Percentiles rank a stretch among this genome's conserved stretches.
Evolutionary conservation across 2,797 vertebrate genomes (phyloP).

Genomic region (Epinephelus coioides): DNA sequence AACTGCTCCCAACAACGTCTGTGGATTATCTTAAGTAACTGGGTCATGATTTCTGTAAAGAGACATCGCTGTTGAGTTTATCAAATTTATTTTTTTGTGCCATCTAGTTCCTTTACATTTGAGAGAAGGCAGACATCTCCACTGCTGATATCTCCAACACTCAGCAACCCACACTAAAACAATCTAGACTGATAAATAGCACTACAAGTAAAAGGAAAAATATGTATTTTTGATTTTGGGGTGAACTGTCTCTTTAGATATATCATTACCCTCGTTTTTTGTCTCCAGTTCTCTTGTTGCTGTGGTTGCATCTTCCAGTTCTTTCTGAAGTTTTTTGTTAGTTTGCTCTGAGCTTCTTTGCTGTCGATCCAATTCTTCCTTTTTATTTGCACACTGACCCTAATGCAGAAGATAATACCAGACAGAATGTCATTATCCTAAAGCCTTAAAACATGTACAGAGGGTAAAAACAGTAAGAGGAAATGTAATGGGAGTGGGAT

Average conservation of each 20-base stretch:
- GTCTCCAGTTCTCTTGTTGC: constrained; percentile 61
- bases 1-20: too few relatives aligned
- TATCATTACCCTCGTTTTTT: constrained; percentile 61
- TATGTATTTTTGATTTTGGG: too few relatives aligned
- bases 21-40: too few relatives aligned
- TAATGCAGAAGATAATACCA: constrained; percentile 54
- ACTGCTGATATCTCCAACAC: too few relatives aligned
- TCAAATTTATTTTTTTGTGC: too few relatives aligned
- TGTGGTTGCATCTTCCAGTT: constrained; percentile 66
- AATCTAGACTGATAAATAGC: too few relatives aligned
- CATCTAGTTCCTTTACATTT: too few relatives aligned
- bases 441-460: constrained; percentile 24
- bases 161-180: too few relatives aligned
- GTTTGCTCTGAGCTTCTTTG: constrained; percentile 47
- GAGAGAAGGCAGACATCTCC: too few relatives aligned
- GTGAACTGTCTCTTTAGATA: neutral
- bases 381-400: constrained; percentile 57
- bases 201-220: too few relatives aligned
- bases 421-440: constrained; percentile 16
- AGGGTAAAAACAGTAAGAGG: neutral
- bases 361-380: constrained; percentile 51
- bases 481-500: neutral
- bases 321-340: constrained; percentile 70
- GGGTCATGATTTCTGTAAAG: too few relatives aligned
- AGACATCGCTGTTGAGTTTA: too few relatives aligned